Percentiles rank a stretch among this genome's conserved stretches.
Conservation (phyloP, 2,113 vertebrate genomes). For the Microcebus murinus region DNA sequence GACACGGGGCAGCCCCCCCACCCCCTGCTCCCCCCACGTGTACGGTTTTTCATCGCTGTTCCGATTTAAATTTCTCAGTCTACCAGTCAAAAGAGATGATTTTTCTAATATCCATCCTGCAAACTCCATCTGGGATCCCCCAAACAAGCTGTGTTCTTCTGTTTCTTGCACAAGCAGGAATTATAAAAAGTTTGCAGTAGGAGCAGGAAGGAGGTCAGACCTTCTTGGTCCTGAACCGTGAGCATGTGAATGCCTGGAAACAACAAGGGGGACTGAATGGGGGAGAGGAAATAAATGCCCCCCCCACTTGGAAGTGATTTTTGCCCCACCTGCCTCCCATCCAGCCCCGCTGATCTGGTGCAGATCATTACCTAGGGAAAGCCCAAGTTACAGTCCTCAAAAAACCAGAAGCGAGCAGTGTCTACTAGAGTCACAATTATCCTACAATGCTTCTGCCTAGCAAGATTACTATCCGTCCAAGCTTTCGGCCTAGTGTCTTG, state of each 20-base stretch:
- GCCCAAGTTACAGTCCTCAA: conserved; percentile 14
- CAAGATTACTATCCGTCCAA: conserved; percentile 66
- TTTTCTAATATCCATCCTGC: conserved; percentile 77
- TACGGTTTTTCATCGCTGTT: conserved; percentile 38
- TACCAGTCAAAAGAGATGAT: conserved; percentile 64
- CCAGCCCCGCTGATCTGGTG: background rate
- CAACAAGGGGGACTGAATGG: background rate
- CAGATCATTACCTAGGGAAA: conserved; percentile 4
- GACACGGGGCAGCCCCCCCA: conserved; percentile 37
- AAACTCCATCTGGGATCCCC: conserved; percentile 79
- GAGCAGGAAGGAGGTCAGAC: conserved; percentile 24
- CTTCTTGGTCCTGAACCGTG: background rate
- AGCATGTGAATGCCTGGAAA: background rate
- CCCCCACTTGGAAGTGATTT: background rate
- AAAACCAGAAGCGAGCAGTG: background rate
- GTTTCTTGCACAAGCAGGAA: conserved; percentile 51
- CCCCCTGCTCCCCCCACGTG: background rate
- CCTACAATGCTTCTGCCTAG: background rate
- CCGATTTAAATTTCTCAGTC: conserved; percentile 66
- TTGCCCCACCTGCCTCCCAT: rapidly evolving
- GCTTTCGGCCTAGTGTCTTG: conserved; percentile 68
- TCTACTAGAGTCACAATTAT: conserved; percentile 52
- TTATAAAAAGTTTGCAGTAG: conserved; percentile 8
- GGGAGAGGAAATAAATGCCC: background rate
- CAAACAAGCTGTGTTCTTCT: conserved; percentile 76